Conservation (phyloP, 2,797 vertebrate species). For the Tiaroga cobitis region DNA sequence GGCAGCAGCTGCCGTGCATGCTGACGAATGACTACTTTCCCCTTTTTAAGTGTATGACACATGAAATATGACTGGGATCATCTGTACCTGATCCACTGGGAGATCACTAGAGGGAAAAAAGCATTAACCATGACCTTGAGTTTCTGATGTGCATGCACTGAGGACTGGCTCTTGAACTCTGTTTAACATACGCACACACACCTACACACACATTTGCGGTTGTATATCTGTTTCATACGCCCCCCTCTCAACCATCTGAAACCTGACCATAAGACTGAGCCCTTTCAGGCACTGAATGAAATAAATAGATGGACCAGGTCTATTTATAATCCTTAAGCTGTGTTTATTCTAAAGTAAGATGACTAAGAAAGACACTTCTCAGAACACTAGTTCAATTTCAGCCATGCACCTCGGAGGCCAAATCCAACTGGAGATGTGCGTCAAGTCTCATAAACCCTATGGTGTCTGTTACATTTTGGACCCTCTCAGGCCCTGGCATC, state of each 20-base stretch:
- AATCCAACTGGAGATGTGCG: constrained; percentile 49
- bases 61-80: constrained; percentile 75
- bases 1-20: constrained; percentile 61
- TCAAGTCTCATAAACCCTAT: constrained; percentile 26
- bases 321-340: constrained; percentile 47
- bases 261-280: constrained; percentile 37
- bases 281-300: constrained; percentile 28
- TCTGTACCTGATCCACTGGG: constrained; percentile 66
- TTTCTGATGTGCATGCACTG: constrained; percentile 71
- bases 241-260: constrained; percentile 35
- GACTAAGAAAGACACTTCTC: constrained; percentile 60
- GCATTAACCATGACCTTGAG: constrained; percentile 73
- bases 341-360: constrained; percentile 41
- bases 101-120: constrained; percentile 66
- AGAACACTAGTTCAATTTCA: constrained; percentile 64
- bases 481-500: neutral
- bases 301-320: constrained; percentile 27
- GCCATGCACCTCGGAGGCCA: constrained; percentile 30
- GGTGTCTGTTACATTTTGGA: constrained; percentile 58
- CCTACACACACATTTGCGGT: constrained; percentile 20
- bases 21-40: constrained; percentile 48
- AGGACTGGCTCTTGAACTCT: constrained; percentile 64
- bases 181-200: constrained; percentile 39
- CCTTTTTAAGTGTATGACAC: constrained; percentile 70
- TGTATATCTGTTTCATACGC: constrained; percentile 24